Percentiles rank a stretch among this genome's conserved stretches.
Evolutionary conservation across 1,140 invertebrate species (phyloP).

Genomic region (Aphelinus atriplicis): DNA sequence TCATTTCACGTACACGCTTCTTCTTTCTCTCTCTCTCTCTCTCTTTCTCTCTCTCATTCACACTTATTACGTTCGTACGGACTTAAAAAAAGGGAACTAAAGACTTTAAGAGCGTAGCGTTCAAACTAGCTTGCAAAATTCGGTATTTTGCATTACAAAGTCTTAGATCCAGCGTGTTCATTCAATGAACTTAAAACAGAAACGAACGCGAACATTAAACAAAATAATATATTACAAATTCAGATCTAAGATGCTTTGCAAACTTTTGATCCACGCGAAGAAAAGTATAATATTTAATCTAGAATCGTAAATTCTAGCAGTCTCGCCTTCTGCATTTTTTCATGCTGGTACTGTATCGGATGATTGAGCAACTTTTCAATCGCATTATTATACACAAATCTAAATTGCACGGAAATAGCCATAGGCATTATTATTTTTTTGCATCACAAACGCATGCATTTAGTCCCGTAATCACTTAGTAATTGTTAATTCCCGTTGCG

Average conservation of each 20-base stretch:
- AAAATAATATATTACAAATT: conserved; percentile 41
- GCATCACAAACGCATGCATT: conserved; percentile 32
- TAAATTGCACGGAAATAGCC: conserved; percentile 42
- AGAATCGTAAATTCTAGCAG: conserved; percentile 33
- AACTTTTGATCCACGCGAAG: conserved; percentile 28
- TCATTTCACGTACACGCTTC: conserved; percentile 1
- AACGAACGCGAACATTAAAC: conserved; percentile 30
- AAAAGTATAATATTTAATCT: conserved; percentile 27
- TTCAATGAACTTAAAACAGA: conserved; percentile 6
- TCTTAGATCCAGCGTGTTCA: conserved; percentile 36
- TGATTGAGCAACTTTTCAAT: conserved; percentile 29
- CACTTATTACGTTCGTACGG: conserved; percentile 12
- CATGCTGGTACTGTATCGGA: conserved; percentile 25
- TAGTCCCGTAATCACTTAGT: conserved; percentile 32
- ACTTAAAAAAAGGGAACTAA: conserved; percentile 24
- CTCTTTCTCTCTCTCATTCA: not conserved
- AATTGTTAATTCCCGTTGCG: conserved; percentile 15
- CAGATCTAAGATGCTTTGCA: conserved; percentile 42
- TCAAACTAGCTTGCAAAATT: conserved; percentile 29
- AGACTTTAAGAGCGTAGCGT: conserved; percentile 32
- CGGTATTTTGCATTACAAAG: conserved; percentile 35
- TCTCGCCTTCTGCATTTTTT: conserved; percentile 30
- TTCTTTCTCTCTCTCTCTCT: no score
- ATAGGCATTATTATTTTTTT: conserved; percentile 19
- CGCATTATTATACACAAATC: conserved; percentile 39